Percentiles rank a stretch among this genome's conserved stretches.
phyloP scores from a whole-genome alignment of 2,797 vertebrate species.

The Gymnoscopelus braueri region DNA sequence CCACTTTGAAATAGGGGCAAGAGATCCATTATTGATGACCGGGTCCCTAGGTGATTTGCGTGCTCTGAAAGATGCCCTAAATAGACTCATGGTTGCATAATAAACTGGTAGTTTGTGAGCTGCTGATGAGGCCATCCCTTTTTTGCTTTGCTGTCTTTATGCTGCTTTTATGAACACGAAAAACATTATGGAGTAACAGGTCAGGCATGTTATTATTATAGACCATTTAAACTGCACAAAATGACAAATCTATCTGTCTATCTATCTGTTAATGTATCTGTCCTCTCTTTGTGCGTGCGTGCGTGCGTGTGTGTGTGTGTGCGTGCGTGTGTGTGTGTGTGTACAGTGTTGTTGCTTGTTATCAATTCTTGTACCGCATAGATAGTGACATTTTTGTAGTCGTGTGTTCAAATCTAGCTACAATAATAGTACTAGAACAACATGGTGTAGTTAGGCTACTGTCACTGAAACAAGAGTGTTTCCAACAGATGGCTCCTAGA shows the following conservation, averaged over 20 bases:
- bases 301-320: background rate
- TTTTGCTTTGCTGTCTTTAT: conserved; percentile 10
- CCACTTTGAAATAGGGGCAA: conserved; percentile 53
- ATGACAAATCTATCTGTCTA: no score
- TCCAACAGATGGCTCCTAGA: background rate
- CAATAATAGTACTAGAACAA: background rate
- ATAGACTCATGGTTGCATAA: conserved; percentile 56
- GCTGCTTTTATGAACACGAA: conserved; percentile 29
- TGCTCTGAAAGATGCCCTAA: conserved; percentile 64
- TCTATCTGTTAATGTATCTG: no score
- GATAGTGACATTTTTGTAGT: no score
- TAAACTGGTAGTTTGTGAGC: conserved; percentile 24
- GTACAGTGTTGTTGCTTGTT: no score
- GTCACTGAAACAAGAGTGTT: background rate
- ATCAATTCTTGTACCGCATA: no score
- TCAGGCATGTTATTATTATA: no score
- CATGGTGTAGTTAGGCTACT: background rate
- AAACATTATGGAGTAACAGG: conserved; percentile 6
- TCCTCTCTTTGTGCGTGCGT: no score
- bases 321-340: background rate
- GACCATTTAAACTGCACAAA: no score
- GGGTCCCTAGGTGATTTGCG: conserved; percentile 19
- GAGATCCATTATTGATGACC: conserved; percentile 65
- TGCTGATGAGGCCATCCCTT: no score
- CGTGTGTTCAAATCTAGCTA: background rate